Conservation (phyloP, 2,113 vertebrate species). For the Enhydra lutris region DNA sequence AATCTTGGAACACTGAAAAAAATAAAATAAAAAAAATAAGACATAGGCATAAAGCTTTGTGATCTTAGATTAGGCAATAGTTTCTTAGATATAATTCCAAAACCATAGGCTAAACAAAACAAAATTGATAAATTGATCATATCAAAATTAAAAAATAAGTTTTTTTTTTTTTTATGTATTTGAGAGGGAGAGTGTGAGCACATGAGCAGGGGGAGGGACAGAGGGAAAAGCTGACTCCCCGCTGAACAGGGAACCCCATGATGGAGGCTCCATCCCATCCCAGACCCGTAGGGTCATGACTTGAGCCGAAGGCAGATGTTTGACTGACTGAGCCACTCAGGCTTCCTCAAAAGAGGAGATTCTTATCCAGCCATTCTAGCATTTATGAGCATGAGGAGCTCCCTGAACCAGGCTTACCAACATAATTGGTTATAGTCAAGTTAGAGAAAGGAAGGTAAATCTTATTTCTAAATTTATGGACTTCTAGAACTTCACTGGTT, state of each 20-base stretch:
- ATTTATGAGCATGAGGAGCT: not conserved
- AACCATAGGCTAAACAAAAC: too few relatives aligned
- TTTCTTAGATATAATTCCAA: too few relatives aligned
- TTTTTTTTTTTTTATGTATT: not conserved
- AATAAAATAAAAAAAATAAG: too few relatives aligned
- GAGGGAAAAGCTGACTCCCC: not conserved
- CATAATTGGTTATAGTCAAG: not conserved
- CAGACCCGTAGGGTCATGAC: not conserved
- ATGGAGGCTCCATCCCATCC: not conserved
- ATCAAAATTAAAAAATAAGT: too few relatives aligned
- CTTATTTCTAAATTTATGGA: not conserved
- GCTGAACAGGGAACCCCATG: too few relatives aligned
- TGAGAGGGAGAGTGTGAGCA: not conserved
- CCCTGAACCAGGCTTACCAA: not conserved
- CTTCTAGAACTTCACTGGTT: not conserved
- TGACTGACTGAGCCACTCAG: not conserved
- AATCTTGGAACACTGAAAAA: too few relatives aligned
- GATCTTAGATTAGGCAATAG: too few relatives aligned
- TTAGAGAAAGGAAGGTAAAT: not conserved
- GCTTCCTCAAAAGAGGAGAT: not conserved
- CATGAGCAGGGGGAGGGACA: not conserved
- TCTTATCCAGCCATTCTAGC: not conserved
- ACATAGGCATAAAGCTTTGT: too few relatives aligned
- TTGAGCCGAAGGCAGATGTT: not conserved
- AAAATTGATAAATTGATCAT: too few relatives aligned